Base-by-base conservation (phyloP, 2,797 vertebrate species). In the Diplodus sargus region DNA sequence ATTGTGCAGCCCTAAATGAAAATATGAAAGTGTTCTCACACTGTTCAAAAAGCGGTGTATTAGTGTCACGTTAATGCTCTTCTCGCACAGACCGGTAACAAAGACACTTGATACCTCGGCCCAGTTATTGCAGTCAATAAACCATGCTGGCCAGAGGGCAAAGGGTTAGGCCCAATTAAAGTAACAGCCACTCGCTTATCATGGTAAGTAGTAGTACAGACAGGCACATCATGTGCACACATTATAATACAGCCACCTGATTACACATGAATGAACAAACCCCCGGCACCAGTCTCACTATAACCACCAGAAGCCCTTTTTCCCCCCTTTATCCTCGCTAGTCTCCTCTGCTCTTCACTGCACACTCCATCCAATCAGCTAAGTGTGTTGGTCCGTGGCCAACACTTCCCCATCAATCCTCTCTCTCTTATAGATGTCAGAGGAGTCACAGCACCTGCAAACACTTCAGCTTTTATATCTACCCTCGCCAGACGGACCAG, bases 91-190 rank as follows among this genome's bases (percentile, higher is more conserved):
- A 30, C 51, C 28, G 39, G 14, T 67, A 71, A 87, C 83, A 88
- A 90, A 72, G 80, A 88, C 56, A 89, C 56, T 53, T 82, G 86
- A 93, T 85, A 89, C 51, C 57, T 70, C 17, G 0, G 30, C 65
- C 59, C 47, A 80, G 61, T 89, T 90, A 91, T 87, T 78, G 70
- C 72, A 66, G 84, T 89, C 85, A 88, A 90, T 92, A 92, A 90
- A 90, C 82, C 84, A 86, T 68, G 76, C 42, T 62, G 51, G 65
- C 54, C 53, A 63, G 43, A 81, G 85, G 87, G 74, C 78, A 86
- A 85, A 81, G 83, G 85, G 58, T 82, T 53, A 51, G 62, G 49
- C 20, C 73, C 57, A 70, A 71, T 81, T 86, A 83, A 82, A 86
- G 72, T 48, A 68, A 70, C 65, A 78, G 72, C 63, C n/a, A 75